Conservation (phyloP, 2,888 invertebrate genomes). For the Drosophila atroscutellata region DNA sequence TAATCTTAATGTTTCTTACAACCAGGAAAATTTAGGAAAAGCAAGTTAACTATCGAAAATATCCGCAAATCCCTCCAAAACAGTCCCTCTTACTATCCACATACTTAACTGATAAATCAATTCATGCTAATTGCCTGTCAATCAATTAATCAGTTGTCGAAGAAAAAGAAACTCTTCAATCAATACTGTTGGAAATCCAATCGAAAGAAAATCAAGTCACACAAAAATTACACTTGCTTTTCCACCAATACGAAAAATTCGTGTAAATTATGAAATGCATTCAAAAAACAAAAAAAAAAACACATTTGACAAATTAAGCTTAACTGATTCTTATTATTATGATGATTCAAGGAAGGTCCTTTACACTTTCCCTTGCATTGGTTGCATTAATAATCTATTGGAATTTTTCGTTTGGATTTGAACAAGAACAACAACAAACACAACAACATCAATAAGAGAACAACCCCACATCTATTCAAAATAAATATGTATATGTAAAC, state of each 20-base stretch:
- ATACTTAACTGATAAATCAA: slow-evolving; percentile 28
- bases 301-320: slow-evolving; percentile 52
- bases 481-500: slow-evolving; percentile 56
- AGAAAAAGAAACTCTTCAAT: slow-evolving; percentile 16
- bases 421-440: slow-evolving; percentile 22
- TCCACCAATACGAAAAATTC: slow-evolving; percentile 39
- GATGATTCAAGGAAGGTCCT: slow-evolving; percentile 45
- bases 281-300: slow-evolving; percentile 18
- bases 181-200: slow-evolving; percentile 23
- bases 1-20: slow-evolving; percentile 75
- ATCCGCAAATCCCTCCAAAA: neutral
- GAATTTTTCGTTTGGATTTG: slow-evolving; percentile 43
- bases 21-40: slow-evolving; percentile 75
- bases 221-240: slow-evolving; percentile 54
- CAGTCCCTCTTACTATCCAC: slow-evolving; percentile 10
- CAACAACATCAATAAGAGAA: slow-evolving; percentile 13
- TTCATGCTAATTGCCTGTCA: slow-evolving; percentile 13
- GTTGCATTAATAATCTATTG: slow-evolving; percentile 53
- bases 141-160: slow-evolving; percentile 26
- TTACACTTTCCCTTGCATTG: slow-evolving; percentile 48
- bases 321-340: slow-evolving; percentile 21
- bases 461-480: slow-evolving; percentile 42
- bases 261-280: slow-evolving; percentile 48
- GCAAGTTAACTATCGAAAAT: slow-evolving; percentile 55
- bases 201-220: slow-evolving; percentile 25